Evolutionary conservation across 37 sponge, comb jelly and placozoan genomes (phyloP), one percentile per base, ranked within the genome.

Genomic region (Mnemiopsis leidyi): DNA sequence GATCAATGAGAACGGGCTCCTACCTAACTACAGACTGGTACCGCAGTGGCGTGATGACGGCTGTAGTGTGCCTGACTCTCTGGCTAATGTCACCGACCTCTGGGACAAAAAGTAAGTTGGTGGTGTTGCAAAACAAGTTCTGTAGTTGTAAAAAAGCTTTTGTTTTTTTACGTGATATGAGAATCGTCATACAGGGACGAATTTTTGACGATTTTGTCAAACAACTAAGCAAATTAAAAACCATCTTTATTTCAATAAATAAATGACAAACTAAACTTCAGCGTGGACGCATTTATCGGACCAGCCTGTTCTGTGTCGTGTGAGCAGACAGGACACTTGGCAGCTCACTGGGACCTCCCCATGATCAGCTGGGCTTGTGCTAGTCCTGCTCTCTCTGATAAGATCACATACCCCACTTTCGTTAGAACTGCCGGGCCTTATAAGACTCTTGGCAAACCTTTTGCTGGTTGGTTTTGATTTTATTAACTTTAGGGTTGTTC

Each of bases 331-430:
- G 88, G 88, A 9, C 39, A 39, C 30, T n/a, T 83, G 88, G 88
- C 88, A 24, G 88, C 88, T n/a, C 48, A 37, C 30, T 83, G 88
- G 88, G 31, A 83, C 48, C 48, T 83, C 39, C 88, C 88, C 35
- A 83, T 83, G 88, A 83, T 83, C 39, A 23, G 23, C 26, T 83
- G 88, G 88, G 88, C 48, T 7, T 83, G 88, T 83, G 88, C 88
- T 24, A 39, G 48, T 31, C 88, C 88, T 29, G 26, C 88, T 39
- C 48, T 83, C 3, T 83, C 88, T 25, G 88, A 83, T 83, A 83
- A 83, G 36, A 83, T 7, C 7, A 31, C 26, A 31, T 83, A 39
- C 30, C 48, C 88, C 48, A 83, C 88, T 23, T 83, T 83, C 31
- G 48, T 38, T 23, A 37, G 88, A 23, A 83, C 88, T 83, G 39